Percentiles rank a stretch among this genome's conserved stretches.
Evolutionary conservation across 2,797 vertebrate genomes (phyloP).

Genomic region (Sebastes jordani): DNA sequence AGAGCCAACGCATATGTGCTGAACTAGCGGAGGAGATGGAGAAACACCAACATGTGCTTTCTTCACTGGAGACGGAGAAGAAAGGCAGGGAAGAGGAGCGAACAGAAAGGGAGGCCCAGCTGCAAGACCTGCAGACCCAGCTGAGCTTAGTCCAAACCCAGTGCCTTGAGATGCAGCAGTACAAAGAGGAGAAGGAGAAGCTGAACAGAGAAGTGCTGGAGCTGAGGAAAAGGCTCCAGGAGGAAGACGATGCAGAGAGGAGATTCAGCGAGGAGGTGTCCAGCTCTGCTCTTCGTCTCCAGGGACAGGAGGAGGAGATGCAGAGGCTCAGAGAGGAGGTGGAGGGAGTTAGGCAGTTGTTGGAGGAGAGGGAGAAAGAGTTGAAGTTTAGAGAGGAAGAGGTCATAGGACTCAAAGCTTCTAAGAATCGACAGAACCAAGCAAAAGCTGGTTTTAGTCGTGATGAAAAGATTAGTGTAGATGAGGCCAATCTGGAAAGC

Average conservation of each 20-base stretch:
- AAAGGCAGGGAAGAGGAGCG: constrained; percentile 72
- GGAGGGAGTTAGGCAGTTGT: constrained; percentile 54
- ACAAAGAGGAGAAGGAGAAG: constrained; percentile 82
- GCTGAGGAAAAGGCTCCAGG: constrained; percentile 70
- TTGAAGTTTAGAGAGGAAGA: constrained; percentile 62
- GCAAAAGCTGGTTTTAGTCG: constrained; percentile 42
- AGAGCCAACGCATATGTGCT: constrained; percentile 50
- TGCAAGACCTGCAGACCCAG: constrained; percentile 70
- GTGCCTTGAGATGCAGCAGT: constrained; percentile 74
- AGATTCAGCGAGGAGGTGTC: constrained; percentile 59
- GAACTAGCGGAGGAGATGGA: constrained; percentile 62
- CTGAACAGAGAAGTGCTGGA: constrained; percentile 80
- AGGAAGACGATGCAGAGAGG: constrained; percentile 60
- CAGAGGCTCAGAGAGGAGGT: constrained; percentile 62
- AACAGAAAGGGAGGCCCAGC: constrained; percentile 67
- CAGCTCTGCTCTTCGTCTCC: constrained; percentile 55
- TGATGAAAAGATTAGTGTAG: constrained; percentile 5
- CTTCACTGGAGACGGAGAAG: constrained; percentile 77
- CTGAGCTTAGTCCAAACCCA: constrained; percentile 72
- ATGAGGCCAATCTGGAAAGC: constrained; percentile 40
- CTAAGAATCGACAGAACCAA: constrained; percentile 70
- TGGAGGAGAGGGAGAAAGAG: constrained; percentile 70
- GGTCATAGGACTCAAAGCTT: constrained; percentile 60
- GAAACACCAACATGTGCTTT: constrained; percentile 65
- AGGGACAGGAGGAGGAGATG: constrained; percentile 62